phyloP scores from a whole-genome alignment of 2,113 vertebrate species.

The Tringa solitaria region DNA sequence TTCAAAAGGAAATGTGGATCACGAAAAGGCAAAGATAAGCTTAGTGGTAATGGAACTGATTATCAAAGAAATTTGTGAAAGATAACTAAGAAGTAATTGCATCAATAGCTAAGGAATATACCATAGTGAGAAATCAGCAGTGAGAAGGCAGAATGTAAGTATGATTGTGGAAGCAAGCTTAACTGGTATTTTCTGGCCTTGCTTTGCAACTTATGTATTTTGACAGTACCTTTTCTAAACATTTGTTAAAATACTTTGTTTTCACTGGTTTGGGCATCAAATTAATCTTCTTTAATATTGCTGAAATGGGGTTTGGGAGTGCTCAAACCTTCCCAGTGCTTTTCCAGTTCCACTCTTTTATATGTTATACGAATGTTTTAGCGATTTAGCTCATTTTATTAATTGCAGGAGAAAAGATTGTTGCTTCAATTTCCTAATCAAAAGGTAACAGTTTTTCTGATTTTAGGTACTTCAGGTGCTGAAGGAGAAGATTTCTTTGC shows the following conservation, averaged over 20 bases:
- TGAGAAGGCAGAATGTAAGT: background rate
- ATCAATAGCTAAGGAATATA: background rate
- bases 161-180: background rate
- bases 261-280: background rate
- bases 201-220: background rate
- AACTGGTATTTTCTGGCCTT: background rate
- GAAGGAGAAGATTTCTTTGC: slow-evolving; percentile 81
- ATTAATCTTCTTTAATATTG: background rate
- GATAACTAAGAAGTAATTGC: background rate
- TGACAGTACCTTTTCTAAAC: background rate
- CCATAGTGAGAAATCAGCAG: fast-evolving
- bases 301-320: background rate
- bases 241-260: background rate
- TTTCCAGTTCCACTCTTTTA: background rate
- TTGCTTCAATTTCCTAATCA: background rate
- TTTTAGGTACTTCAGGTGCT: slow-evolving; percentile 83
- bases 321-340: background rate
- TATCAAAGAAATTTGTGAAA: background rate
- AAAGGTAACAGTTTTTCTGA: slow-evolving; percentile 29
- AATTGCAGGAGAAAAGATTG: background rate
- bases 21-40: background rate
- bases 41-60: background rate
- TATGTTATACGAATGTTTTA: background rate
- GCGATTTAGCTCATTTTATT: background rate
- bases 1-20: background rate